Percentiles rank a stretch among this genome's conserved stretches.
Conservation (phyloP, 2,113 vertebrate species). For the Atrichornis clamosus region DNA sequence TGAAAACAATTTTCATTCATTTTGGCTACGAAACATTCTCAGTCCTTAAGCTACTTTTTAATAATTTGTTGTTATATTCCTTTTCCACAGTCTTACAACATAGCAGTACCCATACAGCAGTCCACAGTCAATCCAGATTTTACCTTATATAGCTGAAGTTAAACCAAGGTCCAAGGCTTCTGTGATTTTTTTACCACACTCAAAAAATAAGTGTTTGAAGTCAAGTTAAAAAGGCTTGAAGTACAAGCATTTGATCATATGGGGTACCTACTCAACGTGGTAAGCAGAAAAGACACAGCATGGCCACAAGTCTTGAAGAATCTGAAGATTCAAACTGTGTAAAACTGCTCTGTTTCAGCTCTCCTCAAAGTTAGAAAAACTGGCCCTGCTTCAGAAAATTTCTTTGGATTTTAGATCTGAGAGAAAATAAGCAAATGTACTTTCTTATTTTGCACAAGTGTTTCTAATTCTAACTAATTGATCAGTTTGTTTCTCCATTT, state of each 20-base stretch:
- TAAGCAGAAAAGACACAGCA: background rate
- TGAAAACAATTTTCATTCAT: background rate
- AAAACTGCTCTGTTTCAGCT: background rate
- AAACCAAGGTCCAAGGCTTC: background rate
- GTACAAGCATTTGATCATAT: background rate
- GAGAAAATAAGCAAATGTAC: background rate
- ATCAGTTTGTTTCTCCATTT: background rate
- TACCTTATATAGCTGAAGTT: background rate
- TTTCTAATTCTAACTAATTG: background rate
- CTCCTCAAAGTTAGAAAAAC: background rate
- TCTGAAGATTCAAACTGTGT: background rate
- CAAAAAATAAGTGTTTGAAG: background rate
- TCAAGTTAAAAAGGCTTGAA: background rate
- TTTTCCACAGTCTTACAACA: background rate
- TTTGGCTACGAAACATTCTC: background rate
- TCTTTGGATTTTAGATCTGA: background rate
- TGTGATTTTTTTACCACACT: background rate
- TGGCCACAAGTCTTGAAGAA: background rate
- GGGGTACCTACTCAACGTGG: background rate
- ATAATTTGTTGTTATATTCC: background rate
- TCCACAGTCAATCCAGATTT: background rate
- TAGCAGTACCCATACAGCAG: background rate
- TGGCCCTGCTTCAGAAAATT: background rate
- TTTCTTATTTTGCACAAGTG: background rate
- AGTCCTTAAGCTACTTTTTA: background rate